A percentile compares a stretch with the other conserved stretches of the same genome.
Conservation (phyloP, 2,113 vertebrate genomes). For the Calyptommatus sinebrachiatus region DNA sequence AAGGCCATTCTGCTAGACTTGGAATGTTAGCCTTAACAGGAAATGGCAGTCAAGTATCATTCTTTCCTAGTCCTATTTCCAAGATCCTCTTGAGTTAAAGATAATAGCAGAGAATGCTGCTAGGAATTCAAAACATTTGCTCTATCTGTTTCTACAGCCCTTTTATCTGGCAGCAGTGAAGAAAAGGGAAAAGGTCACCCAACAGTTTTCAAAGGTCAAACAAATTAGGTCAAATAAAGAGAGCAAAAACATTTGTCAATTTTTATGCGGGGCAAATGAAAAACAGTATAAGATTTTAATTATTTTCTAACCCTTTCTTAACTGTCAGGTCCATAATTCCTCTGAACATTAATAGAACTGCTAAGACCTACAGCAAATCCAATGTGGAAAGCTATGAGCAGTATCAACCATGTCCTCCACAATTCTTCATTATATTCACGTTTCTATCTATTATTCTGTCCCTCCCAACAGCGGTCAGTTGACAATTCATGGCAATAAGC, state of each 20-base stretch:
- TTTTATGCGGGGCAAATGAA: not conserved
- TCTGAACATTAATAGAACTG: not conserved
- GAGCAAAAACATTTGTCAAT: not conserved
- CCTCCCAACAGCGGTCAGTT: not conserved
- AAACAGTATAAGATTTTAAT: conserved; percentile 4
- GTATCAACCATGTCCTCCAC: not conserved
- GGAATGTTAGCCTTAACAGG: not conserved
- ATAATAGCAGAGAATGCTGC: not conserved
- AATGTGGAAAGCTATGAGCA: not conserved
- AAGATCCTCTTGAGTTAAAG: not conserved
- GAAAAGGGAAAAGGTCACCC: not conserved
- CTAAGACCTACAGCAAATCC: not conserved
- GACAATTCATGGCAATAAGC: not conserved
- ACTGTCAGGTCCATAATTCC: not conserved
- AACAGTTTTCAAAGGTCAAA: not conserved
- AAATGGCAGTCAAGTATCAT: not conserved
- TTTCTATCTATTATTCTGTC: not conserved
- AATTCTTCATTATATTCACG: not conserved
- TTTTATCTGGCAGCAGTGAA: conserved; percentile 1
- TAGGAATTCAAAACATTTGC: not conserved
- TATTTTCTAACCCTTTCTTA: not conserved
- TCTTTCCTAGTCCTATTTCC: not conserved
- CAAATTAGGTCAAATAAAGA: conserved; percentile 1
- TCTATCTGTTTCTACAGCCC: not conserved
- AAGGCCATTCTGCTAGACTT: not conserved